Percentiles rank a stretch among this genome's conserved stretches.
phyloP scores from a whole-genome alignment of 2,888 invertebrate species.

The Pyrrhosoma nymphula region DNA sequence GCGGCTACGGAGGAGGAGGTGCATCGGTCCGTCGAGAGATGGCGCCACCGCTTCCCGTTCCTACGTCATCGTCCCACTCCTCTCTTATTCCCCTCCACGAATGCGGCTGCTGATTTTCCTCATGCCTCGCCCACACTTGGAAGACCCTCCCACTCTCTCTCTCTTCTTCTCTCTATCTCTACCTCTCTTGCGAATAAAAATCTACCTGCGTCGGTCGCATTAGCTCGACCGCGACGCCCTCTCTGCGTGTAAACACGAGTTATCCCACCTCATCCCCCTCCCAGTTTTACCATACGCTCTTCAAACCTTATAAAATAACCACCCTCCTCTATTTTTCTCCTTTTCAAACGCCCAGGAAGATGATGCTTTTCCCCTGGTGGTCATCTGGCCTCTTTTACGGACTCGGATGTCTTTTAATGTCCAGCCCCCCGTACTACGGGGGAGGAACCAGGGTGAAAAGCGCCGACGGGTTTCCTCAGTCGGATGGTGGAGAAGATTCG shows the following conservation, averaged over 20 bases:
- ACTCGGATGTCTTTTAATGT: neutral
- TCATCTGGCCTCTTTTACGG: neutral
- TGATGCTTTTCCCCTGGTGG: neutral
- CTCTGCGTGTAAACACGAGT: neutral
- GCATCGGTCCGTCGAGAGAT: neutral
- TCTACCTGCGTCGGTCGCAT: neutral
- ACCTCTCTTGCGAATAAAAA: neutral
- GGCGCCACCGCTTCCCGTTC: neutral
- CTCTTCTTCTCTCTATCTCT: constrained; percentile 53
- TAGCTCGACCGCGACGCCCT: neutral
- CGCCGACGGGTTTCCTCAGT: neutral
- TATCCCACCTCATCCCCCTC: no score
- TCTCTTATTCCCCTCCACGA: neutral
- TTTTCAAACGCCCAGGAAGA: neutral
- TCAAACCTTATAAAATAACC: neutral
- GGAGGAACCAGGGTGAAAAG: neutral
- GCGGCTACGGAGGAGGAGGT: neutral
- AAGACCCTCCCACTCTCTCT: constrained; percentile 8
- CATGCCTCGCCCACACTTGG: neutral
- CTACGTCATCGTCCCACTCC: neutral
- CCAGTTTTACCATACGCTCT: neutral
- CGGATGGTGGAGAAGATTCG: constrained; percentile 48
- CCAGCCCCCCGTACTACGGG: neutral
- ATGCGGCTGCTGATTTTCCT: neutral
- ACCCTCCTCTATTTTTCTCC: neutral